Evolutionary conservation across 2,113 vertebrate genomes (phyloP).

Genomic region (Xenopus laevis): DNA sequence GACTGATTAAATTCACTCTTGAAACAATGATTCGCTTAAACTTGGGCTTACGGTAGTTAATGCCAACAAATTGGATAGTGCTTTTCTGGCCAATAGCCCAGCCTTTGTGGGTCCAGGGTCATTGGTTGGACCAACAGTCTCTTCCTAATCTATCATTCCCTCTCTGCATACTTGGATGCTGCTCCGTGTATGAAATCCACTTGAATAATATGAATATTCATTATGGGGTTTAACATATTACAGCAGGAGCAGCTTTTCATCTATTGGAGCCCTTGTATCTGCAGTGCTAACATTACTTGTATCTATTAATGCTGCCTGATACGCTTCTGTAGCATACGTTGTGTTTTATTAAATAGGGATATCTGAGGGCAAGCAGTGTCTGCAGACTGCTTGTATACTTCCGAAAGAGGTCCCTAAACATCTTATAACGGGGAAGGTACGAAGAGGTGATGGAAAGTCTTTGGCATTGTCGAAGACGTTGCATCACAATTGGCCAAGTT

Average conservation of each 20-base stretch:
- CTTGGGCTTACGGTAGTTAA: conserved; percentile 41
- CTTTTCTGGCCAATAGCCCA: conserved; percentile 51
- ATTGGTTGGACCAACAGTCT: conserved; percentile 18
- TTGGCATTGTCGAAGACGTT: not conserved
- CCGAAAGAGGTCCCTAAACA: no score
- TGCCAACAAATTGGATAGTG: conserved; percentile 39
- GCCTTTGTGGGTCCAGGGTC: conserved; percentile 46
- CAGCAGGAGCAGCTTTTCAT: no score
- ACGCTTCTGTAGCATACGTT: no score
- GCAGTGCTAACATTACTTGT: no score
- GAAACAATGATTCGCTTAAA: conserved; percentile 53
- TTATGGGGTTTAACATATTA: conserved; percentile 19
- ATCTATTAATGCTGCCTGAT: no score
- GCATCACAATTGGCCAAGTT: not conserved
- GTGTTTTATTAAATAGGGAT: no score
- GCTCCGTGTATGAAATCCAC: conserved; percentile 17
- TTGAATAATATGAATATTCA: conserved; percentile 24
- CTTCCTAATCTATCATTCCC: conserved; percentile 11
- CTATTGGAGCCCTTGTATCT: no score
- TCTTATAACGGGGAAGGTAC: no score
- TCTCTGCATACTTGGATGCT: conserved; percentile 6
- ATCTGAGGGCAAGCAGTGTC: no score
- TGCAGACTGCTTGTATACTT: no score
- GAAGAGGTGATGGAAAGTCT: no score
- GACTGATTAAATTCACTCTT: conserved; percentile 53